Evolutionary conservation across 2,888 invertebrate genomes (phyloP), one percentile per base, ranked within the genome.

Genomic region (Lepas anatifera): DNA sequence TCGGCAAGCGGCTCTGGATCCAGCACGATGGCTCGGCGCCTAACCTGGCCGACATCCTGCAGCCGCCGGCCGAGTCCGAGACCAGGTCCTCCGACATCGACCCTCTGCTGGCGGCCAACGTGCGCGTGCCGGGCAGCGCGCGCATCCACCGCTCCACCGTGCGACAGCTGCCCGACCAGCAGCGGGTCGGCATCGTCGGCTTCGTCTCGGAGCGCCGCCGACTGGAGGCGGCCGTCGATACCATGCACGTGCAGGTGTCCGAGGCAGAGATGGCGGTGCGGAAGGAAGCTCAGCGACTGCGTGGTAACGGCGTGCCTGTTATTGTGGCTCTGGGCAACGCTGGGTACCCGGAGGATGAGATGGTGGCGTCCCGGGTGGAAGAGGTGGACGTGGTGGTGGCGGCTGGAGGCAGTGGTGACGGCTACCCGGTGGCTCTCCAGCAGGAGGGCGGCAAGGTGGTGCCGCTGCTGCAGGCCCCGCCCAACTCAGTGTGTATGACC

Each of bases 21-120:
- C 58, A 58, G 58, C 58, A 58, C 32, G 58, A 58, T 32, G 58
- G 32, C 3, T 29, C 58, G 4, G 58, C 58, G 29, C 58, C 58
- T 1, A 58, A 58, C 58, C 58, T 32, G 13, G 32, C 16, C 3
- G 58, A 58, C 58, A 32, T 58, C 32, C 32, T 58, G 2, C 8
- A 16, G 16, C 32, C 32, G 0, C 16, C 4, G 22, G 13, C 2
- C 8, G 32, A n/a, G 18, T 8, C 2, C 22, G 58, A 32, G 18
- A 0, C 18, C 18, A 3, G 18, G 11, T n/a, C 87, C 0, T 85
- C 86, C 67, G 88, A 88, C 76, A 85, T 88, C 79, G 88, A 88
- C 76, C 86, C 89, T 46, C 84, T 85, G 22, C 76, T 89, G 37
- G 83, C 86, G 74, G 84, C 84, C 6, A 80, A 77, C 82, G 68